Evolutionary conservation across 2,113 vertebrate species (phyloP).

Genomic region (Pelecanoides urinatrix): DNA sequence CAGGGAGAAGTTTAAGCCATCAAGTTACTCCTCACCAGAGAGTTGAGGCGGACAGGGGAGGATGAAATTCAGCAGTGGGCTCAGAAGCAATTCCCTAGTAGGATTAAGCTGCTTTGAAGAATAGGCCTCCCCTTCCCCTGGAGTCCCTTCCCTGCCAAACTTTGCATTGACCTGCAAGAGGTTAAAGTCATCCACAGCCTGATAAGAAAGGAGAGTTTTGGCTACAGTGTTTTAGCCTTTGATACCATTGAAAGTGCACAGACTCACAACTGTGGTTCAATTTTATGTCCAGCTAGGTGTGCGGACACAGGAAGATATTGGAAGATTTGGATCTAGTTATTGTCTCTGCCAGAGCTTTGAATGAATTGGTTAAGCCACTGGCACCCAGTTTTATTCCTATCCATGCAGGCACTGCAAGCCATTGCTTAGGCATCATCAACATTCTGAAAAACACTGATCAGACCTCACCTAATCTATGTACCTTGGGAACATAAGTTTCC

Average conservation of each 20-base stretch:
- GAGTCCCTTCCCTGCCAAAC: neutral
- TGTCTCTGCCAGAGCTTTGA: neutral
- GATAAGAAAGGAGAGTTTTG: neutral
- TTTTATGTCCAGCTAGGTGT: neutral
- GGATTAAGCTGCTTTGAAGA: slow-evolving; percentile 35
- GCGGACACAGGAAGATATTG: neutral
- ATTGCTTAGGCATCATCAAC: neutral
- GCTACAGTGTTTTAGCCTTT: neutral
- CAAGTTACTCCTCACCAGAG: neutral
- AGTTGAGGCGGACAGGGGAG: neutral
- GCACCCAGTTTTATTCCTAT: neutral
- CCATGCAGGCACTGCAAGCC: neutral
- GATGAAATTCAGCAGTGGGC: neutral
- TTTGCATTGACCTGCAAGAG: neutral
- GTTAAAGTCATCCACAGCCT: neutral
- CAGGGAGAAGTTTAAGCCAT: neutral
- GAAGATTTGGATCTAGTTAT: neutral
- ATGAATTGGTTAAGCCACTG: neutral
- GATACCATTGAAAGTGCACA: neutral
- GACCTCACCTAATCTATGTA: neutral
- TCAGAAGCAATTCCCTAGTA: neutral
- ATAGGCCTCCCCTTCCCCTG: neutral
- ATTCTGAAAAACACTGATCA: neutral
- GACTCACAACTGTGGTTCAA: neutral
- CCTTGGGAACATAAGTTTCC: neutral